A percentile compares a stretch with the other conserved stretches of the same genome.
These are phyloP conservation scores for Drosophila pruinosa DNA, from an alignment of 1,140 invertebrate genomes.

Conservation along the genomic window DNA sequence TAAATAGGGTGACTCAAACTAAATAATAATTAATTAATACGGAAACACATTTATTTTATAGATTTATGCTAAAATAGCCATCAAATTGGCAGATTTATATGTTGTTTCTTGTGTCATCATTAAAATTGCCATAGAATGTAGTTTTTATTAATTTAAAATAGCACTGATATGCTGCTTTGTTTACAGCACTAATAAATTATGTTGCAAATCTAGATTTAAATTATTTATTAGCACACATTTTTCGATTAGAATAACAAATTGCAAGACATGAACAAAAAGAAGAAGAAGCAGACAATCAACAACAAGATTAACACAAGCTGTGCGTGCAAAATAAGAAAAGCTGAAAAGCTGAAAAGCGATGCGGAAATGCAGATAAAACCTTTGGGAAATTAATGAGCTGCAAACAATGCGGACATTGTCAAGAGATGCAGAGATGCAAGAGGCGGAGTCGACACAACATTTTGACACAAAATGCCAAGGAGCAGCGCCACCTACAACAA, in stretches of 20 bases:
- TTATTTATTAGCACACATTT: neutral
- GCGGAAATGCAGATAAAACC: slow-evolving; percentile 73
- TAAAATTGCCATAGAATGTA: neutral
- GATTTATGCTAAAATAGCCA: neutral
- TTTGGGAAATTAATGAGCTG: slow-evolving; percentile 71
- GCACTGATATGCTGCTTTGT: neutral
- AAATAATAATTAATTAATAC: neutral
- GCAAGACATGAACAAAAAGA: neutral
- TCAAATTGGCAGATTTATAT: neutral
- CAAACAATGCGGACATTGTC: slow-evolving; percentile 74
- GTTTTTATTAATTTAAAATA: neutral
- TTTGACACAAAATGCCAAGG: slow-evolving; percentile 55
- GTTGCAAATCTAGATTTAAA: neutral
- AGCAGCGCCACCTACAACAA: slow-evolving; percentile 16
- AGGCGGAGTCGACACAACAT: slow-evolving; percentile 30
- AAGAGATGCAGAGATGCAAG: slow-evolving; percentile 14
- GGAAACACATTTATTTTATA: neutral
- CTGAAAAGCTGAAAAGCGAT: slow-evolving; percentile 44
- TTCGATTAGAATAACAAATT: neutral
- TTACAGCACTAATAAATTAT: neutral
- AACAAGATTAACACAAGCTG: slow-evolving; percentile 10
- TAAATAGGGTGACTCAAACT: neutral
- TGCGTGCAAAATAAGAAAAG: slow-evolving; percentile 46
- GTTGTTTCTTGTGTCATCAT: neutral
- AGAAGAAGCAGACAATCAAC: slow-evolving; percentile 3